Percentiles rank a stretch among this genome's conserved stretches.
Evolutionary conservation across 2,797 vertebrate species (phyloP).

Genomic region (Graptemys geographica): DNA sequence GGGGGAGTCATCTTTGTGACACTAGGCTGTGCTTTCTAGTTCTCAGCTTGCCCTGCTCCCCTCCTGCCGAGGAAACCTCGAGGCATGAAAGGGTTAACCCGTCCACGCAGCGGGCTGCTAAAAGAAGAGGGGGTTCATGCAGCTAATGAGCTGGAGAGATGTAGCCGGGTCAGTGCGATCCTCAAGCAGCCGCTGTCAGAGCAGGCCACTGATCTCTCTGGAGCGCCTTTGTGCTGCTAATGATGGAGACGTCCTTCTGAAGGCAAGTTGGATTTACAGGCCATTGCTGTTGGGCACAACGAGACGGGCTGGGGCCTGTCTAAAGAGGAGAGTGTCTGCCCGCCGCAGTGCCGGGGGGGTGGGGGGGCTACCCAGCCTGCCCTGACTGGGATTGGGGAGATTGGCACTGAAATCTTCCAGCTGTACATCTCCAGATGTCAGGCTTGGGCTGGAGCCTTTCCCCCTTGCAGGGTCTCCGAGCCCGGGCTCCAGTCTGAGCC

Average conservation of each 20-base stretch:
- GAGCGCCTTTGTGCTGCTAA: not conserved
- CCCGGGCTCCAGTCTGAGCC: no score
- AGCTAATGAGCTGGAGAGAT: not conserved
- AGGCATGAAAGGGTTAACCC: not conserved
- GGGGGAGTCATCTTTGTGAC: no score
- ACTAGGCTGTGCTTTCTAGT: no score
- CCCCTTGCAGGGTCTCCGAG: no score
- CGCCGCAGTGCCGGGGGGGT: not conserved
- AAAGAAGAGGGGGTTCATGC: not conserved
- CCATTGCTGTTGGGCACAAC: not conserved
- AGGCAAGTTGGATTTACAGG: not conserved
- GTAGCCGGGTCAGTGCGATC: not conserved
- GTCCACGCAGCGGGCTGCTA: no score
- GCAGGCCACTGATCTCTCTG: no score
- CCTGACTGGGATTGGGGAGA: no score
- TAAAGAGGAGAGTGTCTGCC: not conserved
- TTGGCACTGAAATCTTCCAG: not conserved
- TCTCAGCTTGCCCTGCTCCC: no score
- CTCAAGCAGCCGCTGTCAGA: no score
- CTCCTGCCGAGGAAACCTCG: not conserved
- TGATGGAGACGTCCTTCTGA: not conserved
- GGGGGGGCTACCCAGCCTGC: not conserved
- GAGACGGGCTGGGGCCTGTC: no score
- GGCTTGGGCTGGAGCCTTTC: no score
- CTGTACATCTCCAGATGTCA: no score